Evolutionary conservation across 2,888 invertebrate species (phyloP).

Genomic region (Galerucella calmariensis): DNA sequence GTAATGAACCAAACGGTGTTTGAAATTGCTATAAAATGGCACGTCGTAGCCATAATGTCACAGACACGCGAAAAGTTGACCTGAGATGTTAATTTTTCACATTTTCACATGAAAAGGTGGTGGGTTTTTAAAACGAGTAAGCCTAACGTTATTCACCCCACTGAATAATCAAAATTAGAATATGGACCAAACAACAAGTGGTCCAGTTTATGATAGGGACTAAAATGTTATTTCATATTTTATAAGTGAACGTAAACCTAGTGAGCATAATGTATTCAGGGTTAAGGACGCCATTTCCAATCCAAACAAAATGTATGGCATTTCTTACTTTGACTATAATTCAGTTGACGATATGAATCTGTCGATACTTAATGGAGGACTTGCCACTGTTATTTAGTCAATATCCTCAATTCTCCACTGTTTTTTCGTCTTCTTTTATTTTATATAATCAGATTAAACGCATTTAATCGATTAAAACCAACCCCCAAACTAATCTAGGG

Average conservation of each 20-base stretch:
- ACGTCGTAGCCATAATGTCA: slow-evolving; percentile 34
- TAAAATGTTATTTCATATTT: neutral
- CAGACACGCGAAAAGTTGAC: slow-evolving; percentile 36
- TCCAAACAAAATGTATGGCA: too few relatives aligned
- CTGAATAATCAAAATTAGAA: slow-evolving; percentile 1
- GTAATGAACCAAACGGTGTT: slow-evolving; percentile 25
- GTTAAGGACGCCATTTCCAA: too few relatives aligned
- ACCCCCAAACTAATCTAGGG: neutral
- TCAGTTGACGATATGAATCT: too few relatives aligned
- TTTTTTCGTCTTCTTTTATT: too few relatives aligned
- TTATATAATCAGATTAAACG: neutral
- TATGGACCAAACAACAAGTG: neutral
- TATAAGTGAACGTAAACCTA: neutral
- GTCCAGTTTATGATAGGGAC: neutral
- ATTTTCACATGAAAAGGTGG: slow-evolving; percentile 33
- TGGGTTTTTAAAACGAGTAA: slow-evolving; percentile 24
- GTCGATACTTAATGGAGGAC: too few relatives aligned
- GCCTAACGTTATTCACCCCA: slow-evolving; percentile 21
- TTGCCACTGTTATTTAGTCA: too few relatives aligned
- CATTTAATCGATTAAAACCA: neutral
- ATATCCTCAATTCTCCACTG: too few relatives aligned
- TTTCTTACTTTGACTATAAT: too few relatives aligned
- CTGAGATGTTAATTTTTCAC: slow-evolving; percentile 35
- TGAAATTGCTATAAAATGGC: slow-evolving; percentile 21
- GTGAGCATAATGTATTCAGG: too few relatives aligned